Evolutionary conservation across 1,140 invertebrate genomes (phyloP).

Genomic region (Helicoverpa zea): DNA sequence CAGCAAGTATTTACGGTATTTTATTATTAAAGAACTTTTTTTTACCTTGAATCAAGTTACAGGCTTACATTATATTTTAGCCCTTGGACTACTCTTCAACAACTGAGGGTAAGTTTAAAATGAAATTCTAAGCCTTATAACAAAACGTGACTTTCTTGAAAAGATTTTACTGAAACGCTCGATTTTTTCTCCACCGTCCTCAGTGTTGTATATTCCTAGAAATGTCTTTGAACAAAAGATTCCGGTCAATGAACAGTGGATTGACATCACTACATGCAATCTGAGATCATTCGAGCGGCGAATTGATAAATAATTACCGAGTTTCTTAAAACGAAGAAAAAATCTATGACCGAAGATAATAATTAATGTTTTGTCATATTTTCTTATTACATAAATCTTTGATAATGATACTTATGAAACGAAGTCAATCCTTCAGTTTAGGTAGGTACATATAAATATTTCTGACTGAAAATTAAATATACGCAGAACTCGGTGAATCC

Average conservation of each 20-base stretch:
- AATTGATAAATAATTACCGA: constrained; percentile 4
- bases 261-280: constrained; percentile 56
- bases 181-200: not conserved
- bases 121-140: not conserved
- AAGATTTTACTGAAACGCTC: not conserved
- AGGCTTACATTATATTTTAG: too few species aligned
- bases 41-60: too few species aligned
- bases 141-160: constrained; percentile 25
- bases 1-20: too few species aligned
- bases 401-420: too few species aligned
- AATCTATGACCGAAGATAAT: not conserved
- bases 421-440: too few species aligned
- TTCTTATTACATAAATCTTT: too few species aligned
- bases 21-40: too few species aligned
- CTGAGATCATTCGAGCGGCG: constrained; percentile 45
- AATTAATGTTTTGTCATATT: not conserved
- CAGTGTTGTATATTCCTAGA: constrained; percentile 23
- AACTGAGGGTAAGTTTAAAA: not conserved
- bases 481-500: too few species aligned
- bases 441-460: too few species aligned
- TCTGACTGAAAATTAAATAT: too few species aligned
- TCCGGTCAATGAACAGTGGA: constrained; percentile 52
- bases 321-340: not conserved
- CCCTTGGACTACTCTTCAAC: too few species aligned
- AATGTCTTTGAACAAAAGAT: constrained; percentile 51